Evolutionary conservation across 2,797 vertebrate genomes (phyloP), one percentile per base, ranked within the genome.

Genomic region (Fistularia tabacaria): DNA sequence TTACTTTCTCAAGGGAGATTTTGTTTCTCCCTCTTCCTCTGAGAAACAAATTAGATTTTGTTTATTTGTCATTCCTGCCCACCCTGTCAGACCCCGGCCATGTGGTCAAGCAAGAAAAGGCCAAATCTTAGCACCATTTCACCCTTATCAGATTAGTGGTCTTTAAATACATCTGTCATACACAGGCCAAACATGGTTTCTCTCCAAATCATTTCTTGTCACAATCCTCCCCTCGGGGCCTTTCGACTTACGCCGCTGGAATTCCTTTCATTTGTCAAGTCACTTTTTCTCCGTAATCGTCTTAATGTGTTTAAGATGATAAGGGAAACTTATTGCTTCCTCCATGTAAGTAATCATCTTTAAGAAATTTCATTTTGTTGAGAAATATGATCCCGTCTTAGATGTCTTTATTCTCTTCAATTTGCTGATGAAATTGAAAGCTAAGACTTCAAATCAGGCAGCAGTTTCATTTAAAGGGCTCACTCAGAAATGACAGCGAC

Each of bases 21-120:
- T 86, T 89, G 86, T 83, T 86, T 79, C 8, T 36, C 37, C 15
- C 41, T 43, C 41, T 38, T 57, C 51, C 54, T 64, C 77, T 52
- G 78, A 79, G 69, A 87, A 86, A 87, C 81, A 92, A 92, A 94
- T 94, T 92, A 91, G 83, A 94, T 93, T 94, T 91, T 83, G 89
- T 88, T 86, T 88, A 77, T 85, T 85, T 90, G 85, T 78, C 76
- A 36, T 76, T 75, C 60, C 57, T 65, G 64, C 57, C 63, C 51
- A 12, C 60, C 64, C 59, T 51, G 53, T 79, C 60, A 79, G 79
- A 78, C 76, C 45, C 57, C 55, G 15, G 62, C 62, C 86, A 80
- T 83, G 81, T 84, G 83, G 75, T 71, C 10, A 8, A 68, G 69
- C 69, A 83, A 87, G 85, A 89, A 87, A 87, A 87, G 81, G 73